A percentile compares a stretch with the other conserved stretches of the same genome.
These are phyloP conservation scores for Thecocarcelia acutangulata DNA, from an alignment of 2,888 invertebrate genomes.

Conservation along the genomic window DNA sequence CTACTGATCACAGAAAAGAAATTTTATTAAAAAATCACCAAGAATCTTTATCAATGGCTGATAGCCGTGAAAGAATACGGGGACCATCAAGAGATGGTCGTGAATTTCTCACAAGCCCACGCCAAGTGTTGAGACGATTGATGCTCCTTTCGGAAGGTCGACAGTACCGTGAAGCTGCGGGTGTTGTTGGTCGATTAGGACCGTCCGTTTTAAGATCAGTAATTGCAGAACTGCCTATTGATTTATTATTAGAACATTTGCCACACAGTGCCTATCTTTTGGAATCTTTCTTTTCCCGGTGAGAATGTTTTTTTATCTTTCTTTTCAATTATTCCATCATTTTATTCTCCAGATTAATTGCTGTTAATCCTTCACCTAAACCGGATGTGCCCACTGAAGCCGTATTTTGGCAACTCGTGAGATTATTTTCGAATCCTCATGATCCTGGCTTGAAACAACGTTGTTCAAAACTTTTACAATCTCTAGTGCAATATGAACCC, in stretches of 20 bases:
- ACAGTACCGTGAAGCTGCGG: constrained; percentile 94
- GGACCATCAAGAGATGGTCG: constrained; percentile 84
- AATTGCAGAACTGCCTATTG: constrained; percentile 90
- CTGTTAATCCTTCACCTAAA: constrained; percentile 82
- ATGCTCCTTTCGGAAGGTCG: constrained; percentile 92
- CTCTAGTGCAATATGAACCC: constrained; percentile 85
- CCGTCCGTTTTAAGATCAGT: constrained; percentile 90
- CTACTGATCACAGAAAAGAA: constrained; percentile 73
- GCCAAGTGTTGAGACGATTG: constrained; percentile 86
- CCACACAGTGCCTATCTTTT: constrained; percentile 93
- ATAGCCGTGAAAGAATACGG: constrained; percentile 88
- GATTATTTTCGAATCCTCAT: constrained; percentile 85
- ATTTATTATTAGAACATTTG: constrained; percentile 92
- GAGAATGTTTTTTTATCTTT: constrained; percentile 67
- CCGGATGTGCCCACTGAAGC: constrained; percentile 88
- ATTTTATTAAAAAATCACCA: constrained; percentile 77
- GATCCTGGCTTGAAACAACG: constrained; percentile 85
- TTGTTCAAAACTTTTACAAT: constrained; percentile 84
- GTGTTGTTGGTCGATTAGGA: constrained; percentile 90
- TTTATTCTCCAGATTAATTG: constrained; percentile 77
- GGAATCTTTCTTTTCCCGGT: constrained; percentile 90
- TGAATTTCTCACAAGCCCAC: constrained; percentile 85
- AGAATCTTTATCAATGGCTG: constrained; percentile 83
- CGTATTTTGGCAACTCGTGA: constrained; percentile 92
- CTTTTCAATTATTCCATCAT: neutral